phyloP scores from a whole-genome alignment of 1,140 invertebrate genomes.

The Steinernema khuongi region DNA sequence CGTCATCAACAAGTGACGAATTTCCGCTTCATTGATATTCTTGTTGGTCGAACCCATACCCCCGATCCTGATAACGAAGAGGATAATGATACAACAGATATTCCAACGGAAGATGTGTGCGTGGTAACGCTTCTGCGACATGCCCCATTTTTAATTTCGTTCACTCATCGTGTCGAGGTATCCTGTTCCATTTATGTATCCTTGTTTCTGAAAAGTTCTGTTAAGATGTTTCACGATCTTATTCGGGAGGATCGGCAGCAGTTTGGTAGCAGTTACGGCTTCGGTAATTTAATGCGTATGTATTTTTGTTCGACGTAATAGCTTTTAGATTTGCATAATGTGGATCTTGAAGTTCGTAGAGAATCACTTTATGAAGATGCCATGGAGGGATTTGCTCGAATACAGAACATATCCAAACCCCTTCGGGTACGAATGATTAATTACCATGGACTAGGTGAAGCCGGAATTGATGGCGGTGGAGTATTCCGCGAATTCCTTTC shows the following conservation, averaged over 20 bases:
- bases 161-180: neutral
- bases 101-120: neutral
- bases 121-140: neutral
- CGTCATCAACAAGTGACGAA: neutral
- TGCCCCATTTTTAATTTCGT: neutral
- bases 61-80: neutral
- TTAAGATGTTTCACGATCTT: neutral
- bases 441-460: constrained; percentile 68
- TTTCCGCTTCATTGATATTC: neutral
- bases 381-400: neutral
- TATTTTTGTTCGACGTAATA: neutral
- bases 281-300: neutral
- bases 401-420: neutral
- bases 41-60: neutral
- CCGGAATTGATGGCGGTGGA: constrained; percentile 88
- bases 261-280: neutral
- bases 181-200: neutral
- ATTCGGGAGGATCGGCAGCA: neutral
- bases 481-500: constrained; percentile 65
- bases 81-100: neutral
- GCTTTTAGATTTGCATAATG: neutral
- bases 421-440: constrained; percentile 14
- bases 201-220: neutral
- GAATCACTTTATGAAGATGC: neutral
- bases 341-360: neutral